phyloP scores from a whole-genome alignment of 1,140 invertebrate genomes.

The Anastatus disparis region DNA sequence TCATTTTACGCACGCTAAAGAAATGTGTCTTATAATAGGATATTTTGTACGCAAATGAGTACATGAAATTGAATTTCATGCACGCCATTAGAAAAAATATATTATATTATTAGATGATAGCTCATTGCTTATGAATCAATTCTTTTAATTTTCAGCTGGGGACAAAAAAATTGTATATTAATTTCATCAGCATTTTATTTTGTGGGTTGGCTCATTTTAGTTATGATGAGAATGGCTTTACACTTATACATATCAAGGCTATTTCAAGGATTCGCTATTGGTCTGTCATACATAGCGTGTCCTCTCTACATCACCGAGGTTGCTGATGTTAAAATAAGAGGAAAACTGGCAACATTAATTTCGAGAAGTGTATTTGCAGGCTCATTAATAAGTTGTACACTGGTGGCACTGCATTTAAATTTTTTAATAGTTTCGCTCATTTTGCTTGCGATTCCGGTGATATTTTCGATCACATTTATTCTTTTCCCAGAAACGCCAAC shows the following conservation, averaged over 20 bases:
- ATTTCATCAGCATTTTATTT: constrained; percentile 73
- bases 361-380: constrained; percentile 74
- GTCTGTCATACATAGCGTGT: constrained; percentile 77
- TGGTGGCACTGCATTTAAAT: constrained; percentile 73
- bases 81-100: too few relatives aligned
- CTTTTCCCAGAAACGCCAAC: constrained; percentile 85
- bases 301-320: constrained; percentile 80
- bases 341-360: constrained; percentile 76
- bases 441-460: constrained; percentile 68
- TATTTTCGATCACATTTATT: constrained; percentile 73
- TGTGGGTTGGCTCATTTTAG: constrained; percentile 75
- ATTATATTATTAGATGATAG: too few relatives aligned
- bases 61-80: too few relatives aligned
- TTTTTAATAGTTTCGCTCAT: constrained; percentile 69
- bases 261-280: constrained; percentile 76
- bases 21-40: too few relatives aligned
- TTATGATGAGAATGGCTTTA: constrained; percentile 66
- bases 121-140: too few relatives aligned
- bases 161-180: constrained; percentile 76
- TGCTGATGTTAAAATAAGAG: constrained; percentile 74
- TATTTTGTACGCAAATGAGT: too few relatives aligned
- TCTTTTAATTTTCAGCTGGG: constrained; percentile 66
- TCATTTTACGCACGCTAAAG: too few relatives aligned
- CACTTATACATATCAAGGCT: constrained; percentile 70
- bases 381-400: constrained; percentile 77